Evolutionary conservation across 2,797 vertebrate species (phyloP).

Genomic region (Rhodeus uyekii): DNA sequence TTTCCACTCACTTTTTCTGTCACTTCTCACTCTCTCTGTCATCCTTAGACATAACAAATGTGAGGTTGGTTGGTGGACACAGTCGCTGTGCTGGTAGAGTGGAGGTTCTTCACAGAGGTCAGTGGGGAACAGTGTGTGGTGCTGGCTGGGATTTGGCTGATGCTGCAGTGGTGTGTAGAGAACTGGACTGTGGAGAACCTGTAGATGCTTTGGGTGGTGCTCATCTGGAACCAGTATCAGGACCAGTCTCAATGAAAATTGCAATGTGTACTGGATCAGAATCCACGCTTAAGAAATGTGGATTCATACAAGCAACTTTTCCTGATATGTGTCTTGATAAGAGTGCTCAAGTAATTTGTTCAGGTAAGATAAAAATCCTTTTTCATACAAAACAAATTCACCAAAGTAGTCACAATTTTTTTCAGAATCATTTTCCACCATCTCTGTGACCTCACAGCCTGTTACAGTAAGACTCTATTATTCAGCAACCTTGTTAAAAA

Average conservation of each 20-base stretch:
- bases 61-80: background rate
- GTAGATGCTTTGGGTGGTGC: background rate
- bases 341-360: slow-evolving; percentile 60
- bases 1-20: no score
- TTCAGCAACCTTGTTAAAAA: no score
- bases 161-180: background rate
- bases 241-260: background rate
- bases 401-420: no score
- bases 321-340: no score
- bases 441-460: no score
- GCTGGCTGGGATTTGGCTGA: accelerated
- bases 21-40: no score
- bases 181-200: background rate
- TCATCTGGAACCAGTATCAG: background rate
- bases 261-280: slow-evolving; percentile 61
- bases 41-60: background rate
- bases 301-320: no score
- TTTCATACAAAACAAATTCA: no score
- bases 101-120: no score
- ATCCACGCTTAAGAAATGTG: slow-evolving; percentile 52
- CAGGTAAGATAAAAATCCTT: slow-evolving; percentile 56
- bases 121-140: background rate
- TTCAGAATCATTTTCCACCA: no score
- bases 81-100: no score
- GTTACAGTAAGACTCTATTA: no score